Base-by-base conservation (phyloP, 2,797 vertebrate species). In the Liparis tanakae region DNA sequence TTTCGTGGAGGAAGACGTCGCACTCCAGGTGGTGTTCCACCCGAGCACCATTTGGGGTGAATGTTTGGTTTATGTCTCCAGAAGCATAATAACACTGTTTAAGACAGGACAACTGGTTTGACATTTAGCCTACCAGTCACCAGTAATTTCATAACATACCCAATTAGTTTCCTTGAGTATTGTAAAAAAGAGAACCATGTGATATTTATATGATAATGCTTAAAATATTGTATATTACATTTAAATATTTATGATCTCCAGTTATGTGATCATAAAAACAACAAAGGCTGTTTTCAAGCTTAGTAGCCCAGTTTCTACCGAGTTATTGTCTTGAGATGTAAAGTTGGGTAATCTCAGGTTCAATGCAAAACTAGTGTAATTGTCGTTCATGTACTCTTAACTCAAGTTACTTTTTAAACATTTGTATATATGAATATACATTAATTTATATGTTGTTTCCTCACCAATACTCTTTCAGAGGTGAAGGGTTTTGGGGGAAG, bases 261-360 rank as follows among this genome's bases (percentile, higher is more conserved):
- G 55, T 56, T 53, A 63, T 6, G n/a, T 76, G 44, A 60, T 59
- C 25, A 14, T 43, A 51, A 66, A 56, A 65, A 33, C 17, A 33
- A 61, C 20, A 46, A 3, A 33, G 5, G 25, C 7, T 15, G 7
- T 55, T 46, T 30, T 7, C 13, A n/a, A 33, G 25, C 22, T 60
- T 3, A 63, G 34, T 36, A 33, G 12, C 33, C 22, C 22, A 43
- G 5, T 7, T 34, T 25, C 22, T 4, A 17, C 30, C n/a, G 13
- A 48, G 46, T n/a, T 48, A n/a, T n/a, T 48, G 39, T 41, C 39
- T 41, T 41, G 10, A 14, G 39, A 41, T 41, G 39, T 13, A 12
- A 41, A 5, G 15, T 43, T 18, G 22, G 17, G 15, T 34, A 34
- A 33, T 33, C 12, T 41, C 57, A 22, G 20, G 7, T 30, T 51